A percentile compares a stretch with the other conserved stretches of the same genome.
These are phyloP conservation scores for Aphodius sticticus DNA, from an alignment of 2,888 invertebrate genomes.

Conservation along the genomic window DNA sequence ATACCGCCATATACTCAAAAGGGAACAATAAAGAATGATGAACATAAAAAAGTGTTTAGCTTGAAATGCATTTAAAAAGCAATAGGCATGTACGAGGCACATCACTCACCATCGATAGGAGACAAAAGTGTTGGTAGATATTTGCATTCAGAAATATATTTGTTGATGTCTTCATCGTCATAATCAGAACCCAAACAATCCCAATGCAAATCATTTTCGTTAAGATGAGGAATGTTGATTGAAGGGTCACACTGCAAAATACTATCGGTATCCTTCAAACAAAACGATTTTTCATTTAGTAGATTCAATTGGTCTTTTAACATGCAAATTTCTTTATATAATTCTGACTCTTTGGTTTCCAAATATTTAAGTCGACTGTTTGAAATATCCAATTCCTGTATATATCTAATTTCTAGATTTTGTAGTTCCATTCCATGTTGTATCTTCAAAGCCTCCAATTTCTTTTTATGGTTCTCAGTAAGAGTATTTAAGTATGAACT, in stretches of 20 bases:
- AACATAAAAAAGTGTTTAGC: too few relatives aligned
- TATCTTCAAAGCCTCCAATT: not conserved
- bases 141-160: slow-evolving; percentile 15
- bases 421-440: not conserved
- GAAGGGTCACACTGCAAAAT: not conserved
- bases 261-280: not conserved
- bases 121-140: slow-evolving; percentile 25
- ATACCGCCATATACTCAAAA: too few relatives aligned
- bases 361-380: not conserved
- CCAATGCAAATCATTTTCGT: slow-evolving; percentile 5
- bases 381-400: not conserved
- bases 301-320: not conserved
- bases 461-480: not conserved
- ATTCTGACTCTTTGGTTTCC: not conserved
- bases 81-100: not conserved
- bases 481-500: not conserved
- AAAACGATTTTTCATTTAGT: not conserved
- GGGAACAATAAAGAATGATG: too few relatives aligned
- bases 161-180: not conserved
- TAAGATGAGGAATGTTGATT: not conserved
- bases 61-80: not conserved
- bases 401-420: not conserved
- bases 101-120: slow-evolving; percentile 9
- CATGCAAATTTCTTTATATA: not conserved
- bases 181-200: not conserved